Conservation (phyloP, 92 coral and sea anemone species). For the Zoanthus solanderi region DNA sequence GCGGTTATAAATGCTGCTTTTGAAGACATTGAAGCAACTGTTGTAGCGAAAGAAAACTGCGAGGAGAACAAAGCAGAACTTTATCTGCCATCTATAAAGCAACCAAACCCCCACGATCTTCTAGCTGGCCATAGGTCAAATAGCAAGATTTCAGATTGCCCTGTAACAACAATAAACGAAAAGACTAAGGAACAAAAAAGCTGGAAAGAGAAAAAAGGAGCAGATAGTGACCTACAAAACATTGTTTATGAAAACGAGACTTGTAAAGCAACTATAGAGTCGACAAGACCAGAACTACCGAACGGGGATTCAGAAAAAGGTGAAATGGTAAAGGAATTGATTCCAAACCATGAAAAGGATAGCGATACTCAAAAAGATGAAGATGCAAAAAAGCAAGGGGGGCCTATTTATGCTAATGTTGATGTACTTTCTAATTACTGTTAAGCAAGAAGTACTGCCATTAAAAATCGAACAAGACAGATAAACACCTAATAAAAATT, state of each 20-base stretch:
- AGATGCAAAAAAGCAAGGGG: neutral
- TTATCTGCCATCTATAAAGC: neutral
- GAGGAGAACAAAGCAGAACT: neutral
- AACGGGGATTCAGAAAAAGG: neutral
- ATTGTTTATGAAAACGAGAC: neutral
- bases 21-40: neutral
- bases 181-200: neutral
- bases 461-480: too few relatives aligned
- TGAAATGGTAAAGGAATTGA: neutral
- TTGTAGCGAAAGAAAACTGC: too few relatives aligned
- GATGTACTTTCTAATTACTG: neutral
- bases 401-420: neutral
- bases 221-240: neutral
- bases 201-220: neutral
- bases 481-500: too few relatives aligned
- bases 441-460: neutral
- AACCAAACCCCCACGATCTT: neutral
- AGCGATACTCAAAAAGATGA: neutral
- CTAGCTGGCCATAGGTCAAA: neutral
- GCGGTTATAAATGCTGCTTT: slow-evolving; percentile 35
- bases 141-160: neutral
- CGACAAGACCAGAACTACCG: neutral
- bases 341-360: neutral
- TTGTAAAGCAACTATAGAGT: neutral
- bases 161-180: neutral